Evolutionary conservation across 2,113 vertebrate genomes (phyloP).

Genomic region (Polypterus bichir): DNA sequence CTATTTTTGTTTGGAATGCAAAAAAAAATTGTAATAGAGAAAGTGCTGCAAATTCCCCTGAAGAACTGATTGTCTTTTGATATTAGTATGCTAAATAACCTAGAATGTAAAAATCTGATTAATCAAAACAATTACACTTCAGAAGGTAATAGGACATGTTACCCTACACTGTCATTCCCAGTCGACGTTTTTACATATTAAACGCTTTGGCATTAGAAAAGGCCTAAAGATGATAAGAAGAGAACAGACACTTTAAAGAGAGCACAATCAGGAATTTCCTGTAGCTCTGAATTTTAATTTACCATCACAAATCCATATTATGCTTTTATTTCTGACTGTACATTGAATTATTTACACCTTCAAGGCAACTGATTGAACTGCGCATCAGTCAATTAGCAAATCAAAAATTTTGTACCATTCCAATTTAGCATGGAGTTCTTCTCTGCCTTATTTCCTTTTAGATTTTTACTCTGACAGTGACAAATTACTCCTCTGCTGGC

Average conservation of each 20-base stretch:
- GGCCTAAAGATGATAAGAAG: no score
- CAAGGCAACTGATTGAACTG: constrained; percentile 89
- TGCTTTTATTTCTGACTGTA: constrained; percentile 67
- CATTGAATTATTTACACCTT: constrained; percentile 97
- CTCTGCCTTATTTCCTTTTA: constrained; percentile 76
- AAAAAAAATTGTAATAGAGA: no score
- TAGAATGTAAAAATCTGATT: no score
- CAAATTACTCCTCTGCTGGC: constrained; percentile 98
- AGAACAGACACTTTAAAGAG: background rate
- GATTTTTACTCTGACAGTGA: constrained; percentile 98
- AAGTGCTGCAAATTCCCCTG: no score
- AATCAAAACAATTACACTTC: no score
- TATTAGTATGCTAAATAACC: no score
- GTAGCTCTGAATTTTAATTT: constrained; percentile 38
- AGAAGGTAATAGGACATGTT: no score
- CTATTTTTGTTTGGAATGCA: no score
- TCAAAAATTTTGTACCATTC: constrained; percentile 98
- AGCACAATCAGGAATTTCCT: constrained; percentile 36
- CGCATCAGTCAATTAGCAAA: constrained; percentile 99
- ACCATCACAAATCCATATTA: constrained; percentile 37
- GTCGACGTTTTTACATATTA: no score
- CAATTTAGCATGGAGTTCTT: constrained; percentile 90
- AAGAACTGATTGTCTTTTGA: no score
- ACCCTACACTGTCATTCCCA: no score
- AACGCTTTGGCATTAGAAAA: no score